phyloP scores from a whole-genome alignment of 2,888 invertebrate species.

The Tiphia femorata region DNA sequence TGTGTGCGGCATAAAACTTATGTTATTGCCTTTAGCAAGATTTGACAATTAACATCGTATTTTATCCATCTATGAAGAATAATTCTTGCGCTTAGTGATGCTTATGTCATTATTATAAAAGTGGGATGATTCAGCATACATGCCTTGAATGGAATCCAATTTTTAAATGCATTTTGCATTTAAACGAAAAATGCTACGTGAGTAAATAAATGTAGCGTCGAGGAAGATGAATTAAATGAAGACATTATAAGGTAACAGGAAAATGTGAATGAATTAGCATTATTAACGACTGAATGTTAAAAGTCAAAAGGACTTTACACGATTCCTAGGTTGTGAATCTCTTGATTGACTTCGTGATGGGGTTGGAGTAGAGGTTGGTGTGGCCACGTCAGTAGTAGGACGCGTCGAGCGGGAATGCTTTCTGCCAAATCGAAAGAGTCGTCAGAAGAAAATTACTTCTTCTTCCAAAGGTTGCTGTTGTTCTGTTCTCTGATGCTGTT shows the following conservation, averaged over 20 bases:
- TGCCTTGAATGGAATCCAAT: too few relatives aligned
- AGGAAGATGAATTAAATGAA: constrained; percentile 6
- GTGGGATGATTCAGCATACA: too few relatives aligned
- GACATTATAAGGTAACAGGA: not conserved
- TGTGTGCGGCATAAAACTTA: constrained; percentile 37
- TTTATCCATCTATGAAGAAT: constrained; percentile 18
- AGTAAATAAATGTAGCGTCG: not conserved
- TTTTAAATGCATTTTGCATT: too few relatives aligned
- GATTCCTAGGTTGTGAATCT: constrained; percentile 59
- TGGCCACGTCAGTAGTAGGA: constrained; percentile 41
- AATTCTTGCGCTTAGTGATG: too few relatives aligned
- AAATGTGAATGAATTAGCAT: constrained; percentile 7
- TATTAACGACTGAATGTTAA: constrained; percentile 46
- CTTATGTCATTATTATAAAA: too few relatives aligned
- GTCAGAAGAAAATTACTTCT: constrained; percentile 81
- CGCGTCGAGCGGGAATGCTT: constrained; percentile 61
- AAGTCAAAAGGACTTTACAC: constrained; percentile 67
- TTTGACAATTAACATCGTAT: constrained; percentile 26
- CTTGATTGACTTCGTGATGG: constrained; percentile 58
- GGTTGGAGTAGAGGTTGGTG: constrained; percentile 52
- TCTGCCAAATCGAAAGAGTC: constrained; percentile 68
- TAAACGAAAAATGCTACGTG: too few relatives aligned
- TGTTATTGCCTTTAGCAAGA: constrained; percentile 45
- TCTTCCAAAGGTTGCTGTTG: constrained; percentile 71
- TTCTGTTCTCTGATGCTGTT: constrained; percentile 39